Evolutionary conservation across 2,113 vertebrate genomes (phyloP), one percentile per base, ranked within the genome.

Genomic region (Stigmatopora nigra): DNA sequence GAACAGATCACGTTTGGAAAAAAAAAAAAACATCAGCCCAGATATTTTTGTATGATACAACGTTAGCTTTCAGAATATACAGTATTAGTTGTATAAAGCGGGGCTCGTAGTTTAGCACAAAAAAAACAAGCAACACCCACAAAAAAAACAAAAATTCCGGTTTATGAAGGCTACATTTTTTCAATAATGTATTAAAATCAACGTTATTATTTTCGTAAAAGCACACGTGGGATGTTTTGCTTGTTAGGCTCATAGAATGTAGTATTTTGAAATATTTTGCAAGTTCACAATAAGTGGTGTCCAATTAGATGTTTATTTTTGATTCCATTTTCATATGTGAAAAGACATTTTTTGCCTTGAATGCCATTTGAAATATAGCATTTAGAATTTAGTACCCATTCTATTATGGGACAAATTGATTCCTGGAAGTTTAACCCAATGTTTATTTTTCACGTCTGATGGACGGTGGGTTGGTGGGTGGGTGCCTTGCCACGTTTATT

Each of bases 301-400:
- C 65, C 70, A 61, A 36, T 47, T 51, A 61, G 62, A 67, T 58
- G 59, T 73, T 76, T 31, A 31, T 70, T 71, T 70, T 71, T 70
- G 65, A 35, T 74, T 72, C 65, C 66, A 65, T 78, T 76, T 73
- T 64, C 7, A 68, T 71, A 66, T 61, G 17, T 79, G 47, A 62
- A 45, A 35, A 31, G 46, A 47, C 77, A 67, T 71, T 51, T 51
- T 73, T 36, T 72, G 67, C 31, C 38, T 55, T 14, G 35, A 13
- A 44, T 55, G 53, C 44, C 47, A 71, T 76, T 82, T 69, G 59
- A 67, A 77, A 75, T 47, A 20, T 73, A 70, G 64, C 72, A 62
- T 73, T 57, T 53, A 77, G 72, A 78, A 81, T 84, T 81, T 90
- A 84, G 90, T 90, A 91, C 88, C 86, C 81, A 61, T 88, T 87